A percentile compares a stretch with the other conserved stretches of the same genome.
phyloP scores from a whole-genome alignment of 1,140 invertebrate genomes.

The Conopomorpha cramerella region DNA sequence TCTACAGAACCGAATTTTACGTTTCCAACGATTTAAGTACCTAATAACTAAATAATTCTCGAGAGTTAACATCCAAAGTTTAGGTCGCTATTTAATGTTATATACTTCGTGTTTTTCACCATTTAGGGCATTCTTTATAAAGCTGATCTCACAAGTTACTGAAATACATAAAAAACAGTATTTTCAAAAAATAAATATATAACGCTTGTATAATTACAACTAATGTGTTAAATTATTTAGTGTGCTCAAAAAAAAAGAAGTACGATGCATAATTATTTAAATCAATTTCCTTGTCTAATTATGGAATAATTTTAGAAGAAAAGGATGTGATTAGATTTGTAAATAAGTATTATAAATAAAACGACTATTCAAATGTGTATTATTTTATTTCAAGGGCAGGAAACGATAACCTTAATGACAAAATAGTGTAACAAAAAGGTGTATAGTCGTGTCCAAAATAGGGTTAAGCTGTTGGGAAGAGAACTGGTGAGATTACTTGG shows the following conservation, averaged over 20 bases:
- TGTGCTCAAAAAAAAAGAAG: conserved; percentile 16
- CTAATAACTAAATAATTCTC: neutral
- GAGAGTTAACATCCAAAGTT: neutral
- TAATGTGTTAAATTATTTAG: conserved; percentile 6
- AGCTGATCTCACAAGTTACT: neutral
- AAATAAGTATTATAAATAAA: too few species aligned
- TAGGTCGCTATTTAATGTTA: neutral
- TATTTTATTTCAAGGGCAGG: too few species aligned
- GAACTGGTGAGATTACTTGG: too few species aligned
- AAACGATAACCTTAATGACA: too few species aligned
- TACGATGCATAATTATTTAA: conserved; percentile 26
- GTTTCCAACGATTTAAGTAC: neutral
- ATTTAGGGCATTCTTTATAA: neutral
- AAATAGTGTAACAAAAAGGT: too few species aligned
- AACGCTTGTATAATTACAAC: neutral
- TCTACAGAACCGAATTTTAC: neutral
- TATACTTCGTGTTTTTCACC: neutral
- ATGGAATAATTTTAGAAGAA: conserved; percentile 33
- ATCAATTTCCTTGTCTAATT: conserved; percentile 21
- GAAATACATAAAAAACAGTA: neutral
- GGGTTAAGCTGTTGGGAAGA: too few species aligned
- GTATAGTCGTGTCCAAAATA: too few species aligned
- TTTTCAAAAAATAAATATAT: neutral
- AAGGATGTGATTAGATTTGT: conserved; percentile 57
- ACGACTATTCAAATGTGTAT: too few species aligned